phyloP scores from a whole-genome alignment of 2,797 vertebrate genomes.

The Onychomys torridus region DNA sequence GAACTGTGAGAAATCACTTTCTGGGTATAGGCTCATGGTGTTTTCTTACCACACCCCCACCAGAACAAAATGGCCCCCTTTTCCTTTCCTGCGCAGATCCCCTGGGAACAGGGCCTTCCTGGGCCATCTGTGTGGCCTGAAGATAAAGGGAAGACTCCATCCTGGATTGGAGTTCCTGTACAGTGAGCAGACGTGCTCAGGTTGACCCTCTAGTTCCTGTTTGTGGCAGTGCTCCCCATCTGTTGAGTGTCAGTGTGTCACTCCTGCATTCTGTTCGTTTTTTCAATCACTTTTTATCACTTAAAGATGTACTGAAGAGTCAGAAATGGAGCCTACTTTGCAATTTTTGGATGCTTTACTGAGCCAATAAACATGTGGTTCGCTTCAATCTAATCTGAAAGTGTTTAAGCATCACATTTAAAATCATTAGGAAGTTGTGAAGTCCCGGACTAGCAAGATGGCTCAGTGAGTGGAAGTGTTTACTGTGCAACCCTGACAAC shows the following conservation, averaged over 20 bases:
- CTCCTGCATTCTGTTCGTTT: not conserved
- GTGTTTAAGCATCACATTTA: slow-evolving; percentile 9
- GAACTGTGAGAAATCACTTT: not conserved
- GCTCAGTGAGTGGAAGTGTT: not conserved
- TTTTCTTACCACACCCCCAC: not conserved
- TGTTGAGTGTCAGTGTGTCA: not conserved
- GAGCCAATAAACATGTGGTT: slow-evolving; percentile 2
- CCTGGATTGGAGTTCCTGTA: not conserved
- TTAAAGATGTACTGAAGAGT: not conserved
- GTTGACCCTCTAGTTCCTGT: not conserved
- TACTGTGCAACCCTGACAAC: not conserved
- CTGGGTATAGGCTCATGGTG: not conserved
- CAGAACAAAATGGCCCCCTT: not conserved
- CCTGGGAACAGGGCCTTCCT: not conserved
- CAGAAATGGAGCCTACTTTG: not conserved
- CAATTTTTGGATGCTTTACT: not conserved
- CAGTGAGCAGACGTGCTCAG: not conserved
- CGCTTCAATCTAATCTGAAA: not conserved
- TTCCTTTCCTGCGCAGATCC: not conserved
- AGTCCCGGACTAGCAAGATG: not conserved
- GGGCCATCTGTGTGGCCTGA: not conserved
- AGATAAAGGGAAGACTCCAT: not conserved
- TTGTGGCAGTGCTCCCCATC: not conserved
- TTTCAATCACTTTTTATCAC: not conserved
- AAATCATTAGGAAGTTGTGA: not conserved